Base-by-base conservation (phyloP, 2,888 invertebrate genomes). In the Priocnemis perturbator region DNA sequence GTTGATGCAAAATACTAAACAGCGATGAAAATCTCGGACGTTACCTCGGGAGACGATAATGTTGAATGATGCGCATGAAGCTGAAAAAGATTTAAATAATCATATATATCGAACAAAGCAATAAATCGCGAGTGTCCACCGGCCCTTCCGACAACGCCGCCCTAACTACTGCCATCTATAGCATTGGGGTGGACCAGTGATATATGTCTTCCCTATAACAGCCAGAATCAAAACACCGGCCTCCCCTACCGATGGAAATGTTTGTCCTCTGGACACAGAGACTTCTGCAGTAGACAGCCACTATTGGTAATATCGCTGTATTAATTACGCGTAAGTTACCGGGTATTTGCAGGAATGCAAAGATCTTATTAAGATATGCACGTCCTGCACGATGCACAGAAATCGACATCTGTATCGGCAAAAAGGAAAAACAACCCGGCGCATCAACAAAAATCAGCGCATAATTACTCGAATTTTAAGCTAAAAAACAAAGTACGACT, bases 131-230 rank as follows among this genome's bases (percentile, higher is more conserved):
- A 65, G 77, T 79, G 85, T 86, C 86, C 84, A 84, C 79, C 76
- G 65, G 72, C 48, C 67, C 79, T 73, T 81, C 72, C 64, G 72
- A 73, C 73, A 75, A 69, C 65, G 74, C 78, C 83, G 76, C 84
- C 85, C 84, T 77, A 86, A 85, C 83, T 84, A 82, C 79, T 78
- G 74, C 78, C 79, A 80, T 79, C 86, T 82, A 78, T 80, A 79
- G 81, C 83, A 79, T 77, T 79, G 75, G 83, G 83, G 76, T 81
- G 82, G 76, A 81, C 73, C 74, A 73, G 81, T 87, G 87, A 87
- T 87, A 86, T 86, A 87, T 85, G 87, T 81, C 83, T 86, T 87
- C 83, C 82, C 87, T 85, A 86, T 87, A 87, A 86, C 84, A 85
- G 76, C 82, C 82, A 81, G 87, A 87, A 87, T 87, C 87, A 87